Evolutionary conservation across 2,888 invertebrate genomes (phyloP).

Genomic region (Meiosimyza platycephala): DNA sequence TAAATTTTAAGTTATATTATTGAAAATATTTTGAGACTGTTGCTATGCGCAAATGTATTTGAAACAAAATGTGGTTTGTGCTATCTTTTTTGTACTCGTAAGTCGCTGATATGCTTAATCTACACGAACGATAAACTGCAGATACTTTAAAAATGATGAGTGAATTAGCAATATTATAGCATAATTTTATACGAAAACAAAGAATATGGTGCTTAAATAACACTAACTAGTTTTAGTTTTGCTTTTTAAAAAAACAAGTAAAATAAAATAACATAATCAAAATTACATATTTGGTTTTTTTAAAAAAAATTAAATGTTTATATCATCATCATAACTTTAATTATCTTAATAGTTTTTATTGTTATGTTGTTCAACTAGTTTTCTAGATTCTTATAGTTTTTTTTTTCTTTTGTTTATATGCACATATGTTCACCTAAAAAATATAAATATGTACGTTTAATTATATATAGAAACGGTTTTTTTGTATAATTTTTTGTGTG

Average conservation of each 20-base stretch:
- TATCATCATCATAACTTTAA: not conserved
- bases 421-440: constrained; percentile 27
- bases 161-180: no score
- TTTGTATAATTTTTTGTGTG: constrained; percentile 10
- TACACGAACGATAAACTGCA: no score
- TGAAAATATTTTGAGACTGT: no score
- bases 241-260: not conserved
- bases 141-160: no score
- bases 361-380: not conserved
- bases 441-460: constrained; percentile 24
- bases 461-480: constrained; percentile 23
- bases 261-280: constrained; percentile 8
- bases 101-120: no score
- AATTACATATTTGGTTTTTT: constrained; percentile 2
- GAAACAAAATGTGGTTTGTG: no score
- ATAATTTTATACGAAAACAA: no score
- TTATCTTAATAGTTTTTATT: not conserved
- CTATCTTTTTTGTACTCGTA: no score
- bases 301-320: constrained; percentile 1
- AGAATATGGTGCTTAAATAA: no score
- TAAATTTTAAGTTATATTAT: no score
- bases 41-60: no score
- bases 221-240: not conserved
- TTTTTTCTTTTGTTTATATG: constrained; percentile 16
- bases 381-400: not conserved